Base-by-base conservation (phyloP, 1,140 invertebrate genomes). In the Marisa cornuarietis region DNA sequence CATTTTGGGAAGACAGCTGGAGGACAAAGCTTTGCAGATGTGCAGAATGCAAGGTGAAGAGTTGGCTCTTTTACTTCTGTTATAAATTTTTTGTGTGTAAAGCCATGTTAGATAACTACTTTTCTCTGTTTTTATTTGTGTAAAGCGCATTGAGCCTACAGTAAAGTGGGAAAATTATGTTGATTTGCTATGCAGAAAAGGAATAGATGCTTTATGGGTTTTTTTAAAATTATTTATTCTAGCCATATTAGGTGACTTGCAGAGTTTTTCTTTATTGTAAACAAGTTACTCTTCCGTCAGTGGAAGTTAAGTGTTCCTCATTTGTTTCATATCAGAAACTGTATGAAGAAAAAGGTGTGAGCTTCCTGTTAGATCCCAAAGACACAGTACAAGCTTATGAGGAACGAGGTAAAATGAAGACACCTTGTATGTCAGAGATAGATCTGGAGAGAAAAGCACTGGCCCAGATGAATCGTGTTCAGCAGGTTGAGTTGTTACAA, bases 341-440 rank as follows among this genome's bases (percentile, higher is more conserved):
- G 86, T 92, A 92, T 81, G 78, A 78, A 71, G 82, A 85, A 11
- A 71, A 83, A 49, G 76, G 80, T 10, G 83, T 91, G 51, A 80
- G 81, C 68, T 99, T 95, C 91, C 89, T 99, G 61, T 89, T 95
- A 11, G 96, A 98, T 91, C 90, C 92, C 18, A 93, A 95, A 83
- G 97, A 99, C 87, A 96, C 96, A 42, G 95, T 98, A 0, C 93
- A 94, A 79, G 93, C 93, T 1, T 99, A 99, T 90, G 97, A 98
- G 92, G 94, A 95, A 85, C 93, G 95, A 83, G 91, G 91, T 0
- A 71, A 71, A 11, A 61, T 72, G 22, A 87, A 77, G 75, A 52
- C 75, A 54, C 81, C 78, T 31, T 74, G 78, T n/a, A 86, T 87
- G 8, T 93, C 94, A 73, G 95, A 96, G 87, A 24, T 18, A n/a